Base-by-base conservation (phyloP, 2,888 invertebrate genomes). In the Stenichneumon culpator region DNA sequence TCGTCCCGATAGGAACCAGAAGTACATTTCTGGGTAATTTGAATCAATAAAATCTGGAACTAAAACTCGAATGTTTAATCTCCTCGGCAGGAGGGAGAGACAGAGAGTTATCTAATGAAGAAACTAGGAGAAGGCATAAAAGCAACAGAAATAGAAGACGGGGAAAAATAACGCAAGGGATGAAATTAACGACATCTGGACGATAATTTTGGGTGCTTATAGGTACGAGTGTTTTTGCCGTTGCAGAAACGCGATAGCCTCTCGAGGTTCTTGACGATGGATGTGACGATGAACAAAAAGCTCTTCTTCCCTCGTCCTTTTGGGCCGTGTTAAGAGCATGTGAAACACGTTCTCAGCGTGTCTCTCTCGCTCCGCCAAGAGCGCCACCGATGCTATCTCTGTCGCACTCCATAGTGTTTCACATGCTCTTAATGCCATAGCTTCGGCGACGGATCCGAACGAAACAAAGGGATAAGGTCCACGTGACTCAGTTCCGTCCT, bases 401-500 rank as follows among this genome's bases (percentile, higher is more conserved):
- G n/a, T n/a, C n/a, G n/a, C n/a, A n/a, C n/a, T n/a, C n/a, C n/a
- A n/a, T n/a, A n/a, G n/a, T n/a, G n/a, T n/a, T n/a, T n/a, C n/a
- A n/a, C n/a, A n/a, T n/a, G n/a, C n/a, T n/a, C n/a, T n/a, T n/a
- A 25, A 57, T 57, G 25, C 57, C 14, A 57, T 14, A 25, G 57
- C 4, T 14, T 11, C 11, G 11, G 14, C 57, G 57, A 25, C 22
- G 5, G 44, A 57, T 25, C 57, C 22, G 4, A 11, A 11, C 22
- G 57, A 57, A 57, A 57, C 57, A 57, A 25, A 22, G 22, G 52
- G 19, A n/a, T 11, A 57, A 57, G 57, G 57, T 22, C 57, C 57
- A 57, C 57, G 57, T 25, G 22, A 57, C 14, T 11, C 25, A 22
- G 57, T 11, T 57, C 25, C 14, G 25, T 57, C 57, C 57, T 25